Evolutionary conservation across 2,888 invertebrate species (phyloP).

Genomic region (Empis livida): DNA sequence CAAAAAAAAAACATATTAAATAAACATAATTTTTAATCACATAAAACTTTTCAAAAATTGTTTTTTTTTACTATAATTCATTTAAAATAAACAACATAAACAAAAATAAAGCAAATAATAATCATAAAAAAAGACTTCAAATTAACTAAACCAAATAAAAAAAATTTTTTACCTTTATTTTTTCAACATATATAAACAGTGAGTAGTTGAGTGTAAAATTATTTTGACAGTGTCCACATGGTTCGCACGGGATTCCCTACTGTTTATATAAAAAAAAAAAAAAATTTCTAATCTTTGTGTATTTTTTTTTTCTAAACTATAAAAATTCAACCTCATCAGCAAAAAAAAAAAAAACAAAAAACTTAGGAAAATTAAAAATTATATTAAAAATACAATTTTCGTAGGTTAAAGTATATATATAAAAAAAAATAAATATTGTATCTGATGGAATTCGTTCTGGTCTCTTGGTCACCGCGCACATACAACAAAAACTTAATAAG

Average conservation of each 20-base stretch:
- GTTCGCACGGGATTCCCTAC: background rate
- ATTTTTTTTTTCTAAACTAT: background rate
- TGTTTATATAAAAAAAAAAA: background rate
- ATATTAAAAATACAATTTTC: background rate
- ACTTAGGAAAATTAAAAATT: background rate
- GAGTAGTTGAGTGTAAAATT: background rate
- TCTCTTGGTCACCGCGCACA: slow-evolving; percentile 14
- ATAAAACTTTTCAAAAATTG: too few relatives aligned
- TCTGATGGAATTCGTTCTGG: slow-evolving; percentile 14
- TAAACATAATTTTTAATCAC: too few relatives aligned
- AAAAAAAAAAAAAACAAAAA: too few relatives aligned
- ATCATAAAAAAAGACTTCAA: too few relatives aligned
- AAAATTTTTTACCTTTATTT: too few relatives aligned
- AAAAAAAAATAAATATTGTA: background rate
- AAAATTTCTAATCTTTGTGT: background rate
- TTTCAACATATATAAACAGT: too few relatives aligned
- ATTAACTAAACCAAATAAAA: too few relatives aligned
- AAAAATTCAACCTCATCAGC: background rate
- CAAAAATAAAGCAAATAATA: too few relatives aligned
- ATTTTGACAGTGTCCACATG: background rate
- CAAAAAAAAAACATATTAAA: too few relatives aligned
- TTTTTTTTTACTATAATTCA: too few relatives aligned
- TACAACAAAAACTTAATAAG: slow-evolving; percentile 18
- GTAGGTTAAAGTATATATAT: background rate
- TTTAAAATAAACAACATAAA: too few relatives aligned